Conservation (phyloP, 2,797 vertebrate species). For the Chloroceryle inda region DNA sequence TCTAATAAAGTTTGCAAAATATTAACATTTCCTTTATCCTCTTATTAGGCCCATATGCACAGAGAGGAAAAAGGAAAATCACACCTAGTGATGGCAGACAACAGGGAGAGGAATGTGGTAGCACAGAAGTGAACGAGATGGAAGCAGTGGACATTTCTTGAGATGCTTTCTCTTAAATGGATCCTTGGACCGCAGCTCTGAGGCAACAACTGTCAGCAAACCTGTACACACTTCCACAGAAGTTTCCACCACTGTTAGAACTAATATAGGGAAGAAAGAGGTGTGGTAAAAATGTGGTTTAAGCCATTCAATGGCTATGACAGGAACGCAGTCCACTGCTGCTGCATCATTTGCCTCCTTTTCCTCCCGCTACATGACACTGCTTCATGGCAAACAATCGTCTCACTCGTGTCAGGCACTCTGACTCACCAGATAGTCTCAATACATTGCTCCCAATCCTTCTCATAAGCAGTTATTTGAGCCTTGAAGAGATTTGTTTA, state of each 20-base stretch:
- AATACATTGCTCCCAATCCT: not conserved
- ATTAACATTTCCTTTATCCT: not conserved
- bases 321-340: not conserved
- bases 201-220: not conserved
- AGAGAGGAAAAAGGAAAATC: not conserved
- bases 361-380: not conserved
- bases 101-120: not conserved
- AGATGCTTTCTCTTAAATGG: not conserved
- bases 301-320: not conserved
- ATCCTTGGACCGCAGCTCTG: not conserved
- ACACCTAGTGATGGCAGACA: not conserved
- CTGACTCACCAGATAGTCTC: not conserved
- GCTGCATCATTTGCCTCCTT: not conserved
- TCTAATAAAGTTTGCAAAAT: not conserved
- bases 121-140: not conserved
- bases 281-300: not conserved
- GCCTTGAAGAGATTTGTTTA: not conserved
- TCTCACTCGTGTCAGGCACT: not conserved
- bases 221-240: not conserved
- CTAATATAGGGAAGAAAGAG: not conserved
- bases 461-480: not conserved
- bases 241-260: not conserved
- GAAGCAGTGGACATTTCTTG: not conserved
- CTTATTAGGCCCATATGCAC: not conserved
- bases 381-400: not conserved